Conservation (phyloP, 2,888 invertebrate species). For the Lepetodrilus schrolli region DNA sequence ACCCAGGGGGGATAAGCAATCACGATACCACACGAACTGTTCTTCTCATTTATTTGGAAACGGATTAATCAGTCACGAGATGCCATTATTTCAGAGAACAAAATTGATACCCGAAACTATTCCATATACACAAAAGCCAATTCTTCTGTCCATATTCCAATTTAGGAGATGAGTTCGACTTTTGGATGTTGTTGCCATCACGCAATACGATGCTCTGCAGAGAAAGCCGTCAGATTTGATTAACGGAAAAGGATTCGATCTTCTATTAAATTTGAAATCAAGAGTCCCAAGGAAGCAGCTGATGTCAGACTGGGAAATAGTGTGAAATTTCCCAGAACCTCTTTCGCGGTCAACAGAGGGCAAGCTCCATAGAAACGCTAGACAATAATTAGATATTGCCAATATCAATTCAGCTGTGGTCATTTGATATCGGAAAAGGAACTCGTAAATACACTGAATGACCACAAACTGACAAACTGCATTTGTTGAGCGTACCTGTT, state of each 20-base stretch:
- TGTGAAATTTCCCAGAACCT: slow-evolving; percentile 5
- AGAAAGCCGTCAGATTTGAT: slow-evolving; percentile 25
- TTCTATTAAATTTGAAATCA: slow-evolving; percentile 27
- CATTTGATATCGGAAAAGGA: neutral
- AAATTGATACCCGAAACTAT: slow-evolving; percentile 21
- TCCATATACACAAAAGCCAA: slow-evolving; percentile 23
- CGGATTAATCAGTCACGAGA: slow-evolving; percentile 9
- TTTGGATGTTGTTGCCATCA: slow-evolving; percentile 17
- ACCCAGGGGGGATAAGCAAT: neutral
- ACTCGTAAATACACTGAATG: neutral
- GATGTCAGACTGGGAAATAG: neutral
- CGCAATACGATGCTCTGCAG: slow-evolving; percentile 17
- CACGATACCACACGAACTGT: neutral
- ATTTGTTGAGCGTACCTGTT: too few relatives aligned
- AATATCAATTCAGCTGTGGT: neutral
- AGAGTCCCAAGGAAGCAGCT: neutral
- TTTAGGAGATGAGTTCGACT: slow-evolving; percentile 16
- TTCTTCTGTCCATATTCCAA: slow-evolving; percentile 23
- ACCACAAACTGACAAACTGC: too few relatives aligned
- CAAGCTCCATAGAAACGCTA: neutral
- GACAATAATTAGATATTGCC: neutral
- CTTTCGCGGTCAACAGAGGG: neutral
- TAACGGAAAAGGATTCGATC: slow-evolving; percentile 27
- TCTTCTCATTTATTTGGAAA: slow-evolving; percentile 7
- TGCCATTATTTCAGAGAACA: neutral